Percentiles rank a stretch among this genome's conserved stretches.
Conservation (phyloP, 2,888 invertebrate genomes). For the Beris morrisii region DNA sequence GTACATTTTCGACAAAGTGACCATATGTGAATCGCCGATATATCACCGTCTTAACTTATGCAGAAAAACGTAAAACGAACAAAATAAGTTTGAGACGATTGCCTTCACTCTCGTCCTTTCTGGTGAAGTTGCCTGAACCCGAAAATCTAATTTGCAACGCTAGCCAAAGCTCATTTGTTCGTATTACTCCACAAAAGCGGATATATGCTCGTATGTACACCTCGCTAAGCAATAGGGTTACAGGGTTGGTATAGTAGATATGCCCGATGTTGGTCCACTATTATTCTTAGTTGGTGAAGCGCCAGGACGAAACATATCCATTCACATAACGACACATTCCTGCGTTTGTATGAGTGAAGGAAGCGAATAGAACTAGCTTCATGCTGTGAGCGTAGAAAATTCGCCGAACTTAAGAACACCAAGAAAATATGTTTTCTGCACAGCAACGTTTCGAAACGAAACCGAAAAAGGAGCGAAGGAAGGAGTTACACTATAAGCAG, state of each 20-base stretch:
- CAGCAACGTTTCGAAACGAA: slow-evolving; percentile 13
- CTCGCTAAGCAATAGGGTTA: slow-evolving; percentile 16
- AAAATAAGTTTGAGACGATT: slow-evolving; percentile 8
- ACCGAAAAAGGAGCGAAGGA: neutral
- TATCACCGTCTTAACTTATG: slow-evolving; percentile 9
- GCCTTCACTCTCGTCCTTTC: slow-evolving; percentile 13
- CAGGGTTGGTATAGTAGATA: slow-evolving; percentile 11
- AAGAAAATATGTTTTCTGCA: slow-evolving; percentile 36
- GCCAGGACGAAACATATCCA: slow-evolving; percentile 21
- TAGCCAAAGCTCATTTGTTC: slow-evolving; percentile 42
- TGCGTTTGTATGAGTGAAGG: slow-evolving; percentile 4
- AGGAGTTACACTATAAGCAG: slow-evolving; percentile 21
- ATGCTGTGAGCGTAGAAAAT: slow-evolving; percentile 28
- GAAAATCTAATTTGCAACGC: slow-evolving; percentile 41
- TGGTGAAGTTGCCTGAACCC: slow-evolving; percentile 17
- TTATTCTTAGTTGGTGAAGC: slow-evolving; percentile 27
- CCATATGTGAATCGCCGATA: slow-evolving; percentile 36
- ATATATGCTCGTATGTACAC: slow-evolving; percentile 17
- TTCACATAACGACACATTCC: slow-evolving; percentile 22
- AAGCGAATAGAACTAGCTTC: neutral
- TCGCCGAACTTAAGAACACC: slow-evolving; percentile 33
- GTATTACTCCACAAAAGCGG: slow-evolving; percentile 33
- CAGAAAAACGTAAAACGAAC: slow-evolving; percentile 11
- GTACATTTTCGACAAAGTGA: slow-evolving; percentile 31
- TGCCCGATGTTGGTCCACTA: slow-evolving; percentile 21